These are phyloP conservation scores for Paralichthys olivaceus DNA, from an alignment of 2,113 vertebrate species.

Conservation along the genomic window DNA sequence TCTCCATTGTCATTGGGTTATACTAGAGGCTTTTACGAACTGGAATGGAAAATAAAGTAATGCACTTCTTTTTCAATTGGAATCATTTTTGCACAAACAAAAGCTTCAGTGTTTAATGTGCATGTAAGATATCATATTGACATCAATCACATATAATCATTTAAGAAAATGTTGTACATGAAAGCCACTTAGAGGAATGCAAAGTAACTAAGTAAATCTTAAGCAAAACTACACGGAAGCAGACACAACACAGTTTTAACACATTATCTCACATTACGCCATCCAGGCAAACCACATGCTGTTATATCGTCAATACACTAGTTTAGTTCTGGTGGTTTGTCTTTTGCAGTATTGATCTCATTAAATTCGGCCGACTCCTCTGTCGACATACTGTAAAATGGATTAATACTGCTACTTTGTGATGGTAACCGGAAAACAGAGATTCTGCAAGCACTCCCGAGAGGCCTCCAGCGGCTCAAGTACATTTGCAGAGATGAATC, in stretches of 20 bases:
- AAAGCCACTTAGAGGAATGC: neutral
- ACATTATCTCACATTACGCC: neutral
- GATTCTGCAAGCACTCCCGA: conserved; percentile 4
- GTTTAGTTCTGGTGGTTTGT: conserved; percentile 24
- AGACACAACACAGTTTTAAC: neutral
- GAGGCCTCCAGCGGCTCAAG: conserved; percentile 23
- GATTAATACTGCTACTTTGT: conserved; percentile 15
- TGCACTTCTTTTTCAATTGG: neutral
- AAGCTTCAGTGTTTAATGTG: too few species aligned
- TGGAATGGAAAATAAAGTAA: neutral
- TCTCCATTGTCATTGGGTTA: neutral
- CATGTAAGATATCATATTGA: too few species aligned
- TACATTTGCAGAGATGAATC: conserved; percentile 31
- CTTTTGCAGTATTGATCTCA: conserved; percentile 15
- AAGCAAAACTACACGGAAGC: neutral
- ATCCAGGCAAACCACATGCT: conserved; percentile 2
- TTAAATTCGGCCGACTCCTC: conserved; percentile 3
- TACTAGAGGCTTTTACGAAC: neutral
- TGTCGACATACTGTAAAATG: conserved; percentile 6
- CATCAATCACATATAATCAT: too few species aligned
- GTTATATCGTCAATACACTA: conserved; percentile 14
- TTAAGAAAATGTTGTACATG: too few species aligned
- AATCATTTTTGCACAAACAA: neutral
- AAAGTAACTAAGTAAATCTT: neutral
- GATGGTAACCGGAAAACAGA: conserved; percentile 12